phyloP scores from a whole-genome alignment of 2,797 vertebrate genomes.

The Pangasius larnaudii region DNA sequence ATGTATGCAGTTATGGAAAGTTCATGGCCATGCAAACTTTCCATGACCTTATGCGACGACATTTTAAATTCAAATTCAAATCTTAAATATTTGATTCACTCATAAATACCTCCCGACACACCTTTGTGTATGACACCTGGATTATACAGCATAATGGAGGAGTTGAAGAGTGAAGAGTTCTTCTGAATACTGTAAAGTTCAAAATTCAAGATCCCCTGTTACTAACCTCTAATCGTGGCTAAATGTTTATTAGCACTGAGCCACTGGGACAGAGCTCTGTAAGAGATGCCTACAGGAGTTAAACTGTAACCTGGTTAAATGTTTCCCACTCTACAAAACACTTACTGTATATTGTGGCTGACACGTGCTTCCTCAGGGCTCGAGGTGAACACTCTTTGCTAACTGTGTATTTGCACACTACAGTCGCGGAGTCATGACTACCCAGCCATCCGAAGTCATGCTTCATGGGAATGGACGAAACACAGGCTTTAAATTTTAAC shows the following conservation, averaged over 20 bases:
- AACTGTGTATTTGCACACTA: neutral
- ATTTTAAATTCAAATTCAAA: neutral
- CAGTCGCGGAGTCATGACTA: neutral
- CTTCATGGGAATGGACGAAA: neutral
- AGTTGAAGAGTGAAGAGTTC: neutral
- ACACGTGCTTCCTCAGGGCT: neutral
- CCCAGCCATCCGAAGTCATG: neutral
- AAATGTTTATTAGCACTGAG: neutral
- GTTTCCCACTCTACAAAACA: neutral
- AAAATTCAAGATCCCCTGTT: neutral
- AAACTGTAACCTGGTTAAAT: neutral
- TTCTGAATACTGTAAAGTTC: neutral
- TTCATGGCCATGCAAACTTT: neutral
- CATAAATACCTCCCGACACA: neutral
- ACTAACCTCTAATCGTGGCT: neutral
- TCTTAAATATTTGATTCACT: neutral
- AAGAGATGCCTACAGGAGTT: neutral
- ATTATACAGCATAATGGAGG: neutral
- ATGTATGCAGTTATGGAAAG: neutral
- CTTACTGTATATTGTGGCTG: neutral
- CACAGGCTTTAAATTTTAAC: neutral
- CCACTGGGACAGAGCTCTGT: neutral
- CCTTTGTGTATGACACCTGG: neutral
- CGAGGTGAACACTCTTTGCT: neutral
- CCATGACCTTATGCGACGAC: neutral